Percentiles rank a stretch among this genome's conserved stretches.
These are phyloP conservation scores for Pelosia muscerda DNA, from an alignment of 2,888 invertebrate species.

Conservation along the genomic window DNA sequence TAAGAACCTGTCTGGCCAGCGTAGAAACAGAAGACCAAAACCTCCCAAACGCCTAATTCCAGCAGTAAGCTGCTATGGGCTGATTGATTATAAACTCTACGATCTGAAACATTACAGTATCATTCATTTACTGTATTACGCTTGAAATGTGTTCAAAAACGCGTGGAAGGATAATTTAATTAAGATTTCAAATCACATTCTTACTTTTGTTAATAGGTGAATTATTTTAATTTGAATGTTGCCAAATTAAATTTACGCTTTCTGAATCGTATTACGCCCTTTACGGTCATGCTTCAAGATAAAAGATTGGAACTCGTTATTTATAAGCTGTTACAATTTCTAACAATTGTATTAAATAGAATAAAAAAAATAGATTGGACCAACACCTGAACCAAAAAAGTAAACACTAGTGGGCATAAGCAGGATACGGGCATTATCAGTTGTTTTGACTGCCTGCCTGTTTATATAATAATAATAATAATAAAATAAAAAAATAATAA, in stretches of 20 bases:
- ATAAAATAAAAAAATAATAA: no score
- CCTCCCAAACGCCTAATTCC: no score
- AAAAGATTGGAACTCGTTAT: slow-evolving; percentile 1
- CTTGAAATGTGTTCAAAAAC: slow-evolving; percentile 10
- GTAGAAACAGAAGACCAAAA: no score
- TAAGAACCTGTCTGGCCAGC: no score
- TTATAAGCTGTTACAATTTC: background rate
- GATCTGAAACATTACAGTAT: slow-evolving; percentile 22
- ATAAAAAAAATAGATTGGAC: no score
- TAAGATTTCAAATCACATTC: slow-evolving; percentile 12
- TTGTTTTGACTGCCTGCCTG: no score
- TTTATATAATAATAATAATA: no score
- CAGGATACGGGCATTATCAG: no score
- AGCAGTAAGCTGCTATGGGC: no score
- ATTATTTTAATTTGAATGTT: slow-evolving; percentile 6
- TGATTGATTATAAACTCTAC: slow-evolving; percentile 11
- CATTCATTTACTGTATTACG: slow-evolving; percentile 14
- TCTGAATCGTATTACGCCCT: slow-evolving; percentile 7
- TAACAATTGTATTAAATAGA: no score
- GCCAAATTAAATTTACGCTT: background rate
- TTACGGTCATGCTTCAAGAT: background rate
- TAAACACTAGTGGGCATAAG: no score
- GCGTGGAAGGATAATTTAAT: slow-evolving; percentile 11
- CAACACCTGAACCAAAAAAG: no score
- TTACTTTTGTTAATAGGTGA: slow-evolving; percentile 4